Conservation (phyloP, 2,797 vertebrate species). For the Arvicola amphibius region DNA sequence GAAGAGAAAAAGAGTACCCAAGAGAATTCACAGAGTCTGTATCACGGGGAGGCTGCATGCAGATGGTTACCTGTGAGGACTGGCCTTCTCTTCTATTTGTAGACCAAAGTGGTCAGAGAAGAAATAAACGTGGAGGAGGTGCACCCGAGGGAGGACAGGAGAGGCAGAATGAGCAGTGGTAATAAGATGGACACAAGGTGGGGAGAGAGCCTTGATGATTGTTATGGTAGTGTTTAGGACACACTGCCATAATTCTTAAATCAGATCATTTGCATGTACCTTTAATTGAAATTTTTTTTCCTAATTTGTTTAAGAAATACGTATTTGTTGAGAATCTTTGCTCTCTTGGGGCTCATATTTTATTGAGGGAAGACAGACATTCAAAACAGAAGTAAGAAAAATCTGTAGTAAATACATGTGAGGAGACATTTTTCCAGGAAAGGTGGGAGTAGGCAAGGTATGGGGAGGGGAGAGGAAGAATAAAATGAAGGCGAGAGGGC, state of each 20-base stretch:
- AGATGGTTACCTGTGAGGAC: not conserved
- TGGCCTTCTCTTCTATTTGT: not conserved
- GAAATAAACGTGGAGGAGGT: not conserved
- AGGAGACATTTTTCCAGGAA: not conserved
- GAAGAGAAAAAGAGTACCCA: not conserved
- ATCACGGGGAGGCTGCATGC: not conserved
- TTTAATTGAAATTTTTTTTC: not conserved
- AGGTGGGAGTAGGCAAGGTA: too few species aligned
- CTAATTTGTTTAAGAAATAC: constrained; percentile 1
- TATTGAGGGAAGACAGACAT: not conserved
- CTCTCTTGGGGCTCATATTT: not conserved
- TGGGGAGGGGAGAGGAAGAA: too few species aligned
- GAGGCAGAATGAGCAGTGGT: not conserved
- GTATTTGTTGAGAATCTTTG: not conserved
- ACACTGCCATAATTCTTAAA: not conserved
- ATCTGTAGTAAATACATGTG: not conserved
- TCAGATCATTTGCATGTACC: not conserved
- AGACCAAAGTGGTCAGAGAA: not conserved
- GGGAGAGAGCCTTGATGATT: not conserved
- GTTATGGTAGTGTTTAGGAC: not conserved
- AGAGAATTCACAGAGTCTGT: not conserved
- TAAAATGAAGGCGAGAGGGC: not conserved
- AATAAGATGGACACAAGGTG: not conserved
- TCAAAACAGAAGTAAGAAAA: not conserved
- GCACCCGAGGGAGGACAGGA: not conserved